Conservation (phyloP, 2,888 invertebrate genomes). For the Falcaria lacertinaria region DNA sequence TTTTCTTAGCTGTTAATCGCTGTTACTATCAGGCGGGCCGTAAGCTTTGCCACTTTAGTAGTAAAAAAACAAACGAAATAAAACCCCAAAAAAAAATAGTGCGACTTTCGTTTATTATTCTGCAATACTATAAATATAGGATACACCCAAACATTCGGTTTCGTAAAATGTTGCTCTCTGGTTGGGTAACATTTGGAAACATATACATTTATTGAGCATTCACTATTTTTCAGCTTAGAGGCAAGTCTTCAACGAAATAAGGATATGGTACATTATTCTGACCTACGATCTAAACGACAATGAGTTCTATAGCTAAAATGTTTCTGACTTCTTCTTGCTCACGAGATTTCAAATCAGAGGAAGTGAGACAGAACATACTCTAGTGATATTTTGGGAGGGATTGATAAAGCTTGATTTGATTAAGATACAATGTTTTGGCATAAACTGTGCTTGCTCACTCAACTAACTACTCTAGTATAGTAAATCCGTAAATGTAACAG, state of each 20-base stretch:
- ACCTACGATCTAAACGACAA: background rate
- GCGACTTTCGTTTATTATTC: conserved; percentile 62
- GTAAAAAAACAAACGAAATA: too few species aligned
- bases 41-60: conserved; percentile 4
- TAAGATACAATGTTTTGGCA: too few species aligned
- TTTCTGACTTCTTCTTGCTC: too few species aligned
- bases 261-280: conserved; percentile 14
- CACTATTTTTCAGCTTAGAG: conserved; percentile 28
- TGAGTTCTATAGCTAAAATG: background rate
- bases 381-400: conserved; percentile 12
- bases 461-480: too few species aligned
- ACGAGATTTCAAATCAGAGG: too few species aligned
- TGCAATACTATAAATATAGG: conserved; percentile 59
- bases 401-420: conserved; percentile 7
- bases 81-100: conserved; percentile 36
- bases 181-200: conserved; percentile 54
- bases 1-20: too few species aligned
- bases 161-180: conserved; percentile 42
- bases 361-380: background rate
- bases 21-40: too few species aligned
- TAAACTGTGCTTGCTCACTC: conserved; percentile 30
- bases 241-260: conserved; percentile 20
- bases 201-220: conserved; percentile 59
- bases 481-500: too few species aligned
- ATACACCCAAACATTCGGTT: conserved; percentile 55